Base-by-base conservation (phyloP, 2,797 vertebrate genomes). In the Liasis olivaceus region DNA sequence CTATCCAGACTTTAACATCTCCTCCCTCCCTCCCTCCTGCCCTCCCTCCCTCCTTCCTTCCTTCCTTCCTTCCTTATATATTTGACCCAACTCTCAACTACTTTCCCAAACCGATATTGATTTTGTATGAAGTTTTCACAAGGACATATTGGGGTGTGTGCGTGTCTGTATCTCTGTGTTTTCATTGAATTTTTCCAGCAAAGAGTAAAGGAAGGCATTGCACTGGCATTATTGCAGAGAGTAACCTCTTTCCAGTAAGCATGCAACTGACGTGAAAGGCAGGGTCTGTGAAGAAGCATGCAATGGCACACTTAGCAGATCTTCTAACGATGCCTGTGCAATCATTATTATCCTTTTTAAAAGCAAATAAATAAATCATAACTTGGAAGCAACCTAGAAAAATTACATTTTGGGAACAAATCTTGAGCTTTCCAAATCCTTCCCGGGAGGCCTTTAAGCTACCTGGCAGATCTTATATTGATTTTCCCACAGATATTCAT, bases 361-460 rank as follows among this genome's bases (percentile, higher is more conserved):
- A 51, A 63, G 47, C 14, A 85, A 92, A 84, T 91, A 66, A 91
- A 66, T 81, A 62, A 92, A 87, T 14, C 58, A 88, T 9, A 63
- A 11, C 63, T 59, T 88, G 54, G 66, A 62, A 54, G 81, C 22
- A 51, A 56, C 36, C 9, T 51, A 24, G 5, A 26, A 58, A 87
- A 69, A 58, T 31, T 24, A 60, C 69, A 31, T 87, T 81, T 77
- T 26, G 20, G 66, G 85, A 64, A 87, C 58, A 47, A 63, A 81
- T 17, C 28, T 26, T 92, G 84, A 88, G 56, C 86, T 51, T 1
- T 69, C 7, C 28, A 91, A 91, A 91, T 72, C 63, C 64, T 87
- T 26, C 54, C 62, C 54, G 11, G 87, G 72, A 72, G 90, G 85
- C 90, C 47, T 66, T 87, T 72, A 91, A 91, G 85, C 85, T 36